A percentile compares a stretch with the other conserved stretches of the same genome.
Evolutionary conservation across 2,797 vertebrate genomes (phyloP).

Genomic region (Apodemus agrarius): DNA sequence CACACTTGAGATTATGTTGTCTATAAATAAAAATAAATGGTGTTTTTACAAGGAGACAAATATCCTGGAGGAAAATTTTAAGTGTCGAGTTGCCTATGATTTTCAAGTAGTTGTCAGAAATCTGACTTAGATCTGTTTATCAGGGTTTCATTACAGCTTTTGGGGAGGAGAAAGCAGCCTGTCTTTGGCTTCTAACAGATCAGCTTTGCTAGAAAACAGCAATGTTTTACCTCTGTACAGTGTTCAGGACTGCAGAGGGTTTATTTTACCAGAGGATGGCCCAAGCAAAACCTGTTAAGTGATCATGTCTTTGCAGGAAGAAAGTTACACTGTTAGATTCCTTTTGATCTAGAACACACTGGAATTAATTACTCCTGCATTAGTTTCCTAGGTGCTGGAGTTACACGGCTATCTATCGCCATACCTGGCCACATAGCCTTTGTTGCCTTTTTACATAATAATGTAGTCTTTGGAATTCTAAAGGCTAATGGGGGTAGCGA

Average conservation of each 20-base stretch:
- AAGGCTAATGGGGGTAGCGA: neutral
- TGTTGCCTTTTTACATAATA: neutral
- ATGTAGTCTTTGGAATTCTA: conserved; percentile 27
- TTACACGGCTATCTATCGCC: neutral
- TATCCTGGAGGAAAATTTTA: conserved; percentile 66
- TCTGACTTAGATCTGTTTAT: conserved; percentile 66
- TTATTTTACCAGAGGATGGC: neutral
- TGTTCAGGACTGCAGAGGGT: conserved; percentile 5
- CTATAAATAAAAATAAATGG: conserved; percentile 76
- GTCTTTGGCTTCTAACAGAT: conserved; percentile 73
- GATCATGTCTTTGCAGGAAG: neutral
- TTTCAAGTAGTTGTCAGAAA: conserved; percentile 69
- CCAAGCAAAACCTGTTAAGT: neutral
- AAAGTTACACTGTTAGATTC: neutral
- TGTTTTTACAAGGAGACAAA: conserved; percentile 69
- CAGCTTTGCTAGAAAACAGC: conserved; percentile 60
- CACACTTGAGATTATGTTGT: conserved; percentile 61
- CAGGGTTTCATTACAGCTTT: conserved; percentile 67
- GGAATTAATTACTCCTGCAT: neutral
- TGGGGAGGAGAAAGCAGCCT: conserved; percentile 71
- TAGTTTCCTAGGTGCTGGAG: neutral
- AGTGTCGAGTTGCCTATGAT: conserved; percentile 54
- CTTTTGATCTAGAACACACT: neutral
- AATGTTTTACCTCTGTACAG: neutral
- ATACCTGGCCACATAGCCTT: neutral